A percentile compares a stretch with the other conserved stretches of the same genome.
phyloP scores from a whole-genome alignment of 2,797 vertebrate genomes.

The Poeciliopsis turneri region DNA sequence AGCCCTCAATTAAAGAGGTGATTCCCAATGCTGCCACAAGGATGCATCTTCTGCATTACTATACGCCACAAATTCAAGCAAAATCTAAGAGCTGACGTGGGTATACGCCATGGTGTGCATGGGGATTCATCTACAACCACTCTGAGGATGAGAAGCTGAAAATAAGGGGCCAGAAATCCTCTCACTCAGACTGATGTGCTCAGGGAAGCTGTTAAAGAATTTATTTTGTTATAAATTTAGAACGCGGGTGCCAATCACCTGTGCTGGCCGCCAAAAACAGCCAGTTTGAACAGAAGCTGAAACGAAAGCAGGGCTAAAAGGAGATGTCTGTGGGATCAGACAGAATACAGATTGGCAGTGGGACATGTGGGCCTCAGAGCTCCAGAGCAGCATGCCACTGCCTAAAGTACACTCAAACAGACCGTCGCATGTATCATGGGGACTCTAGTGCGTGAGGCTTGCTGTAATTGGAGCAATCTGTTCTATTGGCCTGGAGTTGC shows the following conservation, averaged over 20 bases:
- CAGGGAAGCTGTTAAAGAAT: slow-evolving; percentile 77
- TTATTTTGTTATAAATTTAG: slow-evolving; percentile 81
- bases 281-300: slow-evolving; percentile 68
- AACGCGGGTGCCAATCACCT: slow-evolving; percentile 77
- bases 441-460: slow-evolving; percentile 72
- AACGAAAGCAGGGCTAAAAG: slow-evolving; percentile 70
- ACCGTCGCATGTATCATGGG: slow-evolving; percentile 73
- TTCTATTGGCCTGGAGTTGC: slow-evolving; percentile 72
- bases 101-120: slow-evolving; percentile 42
- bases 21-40: slow-evolving; percentile 60
- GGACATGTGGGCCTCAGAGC: slow-evolving; percentile 65
- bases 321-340: slow-evolving; percentile 74
- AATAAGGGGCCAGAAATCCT: slow-evolving; percentile 68
- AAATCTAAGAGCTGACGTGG: slow-evolving; percentile 48
- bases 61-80: slow-evolving; percentile 71
- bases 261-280: slow-evolving; percentile 71
- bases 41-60: slow-evolving; percentile 65
- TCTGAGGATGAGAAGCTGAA: slow-evolving; percentile 61
- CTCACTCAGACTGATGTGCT: slow-evolving; percentile 71
- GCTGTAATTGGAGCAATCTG: slow-evolving; percentile 83
- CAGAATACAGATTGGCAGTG: slow-evolving; percentile 78
- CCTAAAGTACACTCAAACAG: slow-evolving; percentile 76
- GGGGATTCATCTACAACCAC: slow-evolving; percentile 68
- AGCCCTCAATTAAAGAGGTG: slow-evolving; percentile 77
- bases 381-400: slow-evolving; percentile 72